A percentile compares a stretch with the other conserved stretches of the same genome.
Conservation (phyloP, 2,888 invertebrate genomes). For the Hartigia nigra region DNA sequence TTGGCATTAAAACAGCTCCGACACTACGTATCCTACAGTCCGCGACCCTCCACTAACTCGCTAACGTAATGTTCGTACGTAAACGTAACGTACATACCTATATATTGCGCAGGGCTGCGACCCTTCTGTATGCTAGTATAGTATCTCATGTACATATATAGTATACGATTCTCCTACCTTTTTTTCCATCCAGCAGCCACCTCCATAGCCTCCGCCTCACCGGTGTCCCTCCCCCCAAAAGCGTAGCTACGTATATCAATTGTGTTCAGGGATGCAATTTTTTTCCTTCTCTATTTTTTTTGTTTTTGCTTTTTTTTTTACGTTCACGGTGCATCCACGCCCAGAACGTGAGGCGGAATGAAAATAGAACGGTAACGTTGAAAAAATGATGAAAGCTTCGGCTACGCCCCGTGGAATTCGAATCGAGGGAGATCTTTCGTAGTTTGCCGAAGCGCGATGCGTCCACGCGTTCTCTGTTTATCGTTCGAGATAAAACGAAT, state of each 20-base stretch:
- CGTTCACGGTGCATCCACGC: slow-evolving; percentile 25
- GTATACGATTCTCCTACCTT: not conserved
- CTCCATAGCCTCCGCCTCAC: not conserved
- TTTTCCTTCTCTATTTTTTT: slow-evolving; percentile 21
- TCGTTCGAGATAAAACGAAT: not conserved
- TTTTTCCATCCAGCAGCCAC: not conserved
- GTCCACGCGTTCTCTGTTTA: not conserved
- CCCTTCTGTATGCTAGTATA: not conserved
- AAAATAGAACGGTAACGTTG: slow-evolving; percentile 60
- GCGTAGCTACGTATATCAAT: slow-evolving; percentile 27
- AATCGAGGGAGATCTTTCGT: not conserved
- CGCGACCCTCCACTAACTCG: slow-evolving; percentile 3
- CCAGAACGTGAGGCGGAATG: slow-evolving; percentile 57
- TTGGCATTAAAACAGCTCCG: slow-evolving; percentile 50
- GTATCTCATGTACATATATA: not conserved
- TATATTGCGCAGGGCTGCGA: not conserved
- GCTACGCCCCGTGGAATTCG: not conserved
- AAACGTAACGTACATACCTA: not conserved
- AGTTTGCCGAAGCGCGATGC: not conserved
- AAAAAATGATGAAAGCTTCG: slow-evolving; percentile 49
- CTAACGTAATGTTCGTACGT: slow-evolving; percentile 1
- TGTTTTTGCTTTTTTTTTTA: not conserved
- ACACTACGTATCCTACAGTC: slow-evolving; percentile 12
- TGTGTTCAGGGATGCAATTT: slow-evolving; percentile 33
- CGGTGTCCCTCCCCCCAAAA: not conserved